Percentiles rank a stretch among this genome's conserved stretches.
Evolutionary conservation across 2,888 invertebrate genomes (phyloP).

Genomic region (Sericinus montela): DNA sequence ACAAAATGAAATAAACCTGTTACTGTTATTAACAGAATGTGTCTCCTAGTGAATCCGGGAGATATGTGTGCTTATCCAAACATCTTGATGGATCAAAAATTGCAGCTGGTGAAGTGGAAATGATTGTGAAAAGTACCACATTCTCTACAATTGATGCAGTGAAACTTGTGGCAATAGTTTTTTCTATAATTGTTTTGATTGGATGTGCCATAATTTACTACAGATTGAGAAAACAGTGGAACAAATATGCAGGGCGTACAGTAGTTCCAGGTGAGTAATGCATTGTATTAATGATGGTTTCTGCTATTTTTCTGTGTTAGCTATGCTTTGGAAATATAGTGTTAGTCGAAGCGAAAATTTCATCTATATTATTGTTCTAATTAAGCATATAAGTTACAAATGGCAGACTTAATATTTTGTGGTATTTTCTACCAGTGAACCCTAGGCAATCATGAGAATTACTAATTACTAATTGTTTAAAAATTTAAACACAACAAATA

Average conservation of each 20-base stretch:
- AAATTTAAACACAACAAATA: too few relatives aligned
- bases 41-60: conserved; percentile 80
- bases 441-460: too few relatives aligned
- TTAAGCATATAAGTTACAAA: too few relatives aligned
- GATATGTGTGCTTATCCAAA: conserved; percentile 82
- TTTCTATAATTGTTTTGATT: conserved; percentile 66
- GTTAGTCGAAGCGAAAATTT: too few relatives aligned
- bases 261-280: conserved; percentile 51
- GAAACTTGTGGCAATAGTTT: conserved; percentile 64
- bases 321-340: too few relatives aligned
- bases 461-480: too few relatives aligned
- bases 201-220: conserved; percentile 64
- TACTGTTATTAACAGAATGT: conserved; percentile 64
- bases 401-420: too few relatives aligned
- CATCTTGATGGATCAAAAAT: conserved; percentile 72
- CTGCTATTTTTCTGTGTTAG: too few relatives aligned
- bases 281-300: too few relatives aligned
- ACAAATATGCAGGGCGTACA: conserved; percentile 57
- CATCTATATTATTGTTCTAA: too few relatives aligned
- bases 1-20: too few relatives aligned
- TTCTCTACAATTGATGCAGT: conserved; percentile 64
- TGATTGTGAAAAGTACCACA: conserved; percentile 75
- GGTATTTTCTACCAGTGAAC: too few relatives aligned
- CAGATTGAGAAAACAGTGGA: conserved; percentile 62
- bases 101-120: conserved; percentile 78